Percentiles rank a stretch among this genome's conserved stretches.
phyloP scores from a whole-genome alignment of 2,888 invertebrate species.

The Lithosia quadra region DNA sequence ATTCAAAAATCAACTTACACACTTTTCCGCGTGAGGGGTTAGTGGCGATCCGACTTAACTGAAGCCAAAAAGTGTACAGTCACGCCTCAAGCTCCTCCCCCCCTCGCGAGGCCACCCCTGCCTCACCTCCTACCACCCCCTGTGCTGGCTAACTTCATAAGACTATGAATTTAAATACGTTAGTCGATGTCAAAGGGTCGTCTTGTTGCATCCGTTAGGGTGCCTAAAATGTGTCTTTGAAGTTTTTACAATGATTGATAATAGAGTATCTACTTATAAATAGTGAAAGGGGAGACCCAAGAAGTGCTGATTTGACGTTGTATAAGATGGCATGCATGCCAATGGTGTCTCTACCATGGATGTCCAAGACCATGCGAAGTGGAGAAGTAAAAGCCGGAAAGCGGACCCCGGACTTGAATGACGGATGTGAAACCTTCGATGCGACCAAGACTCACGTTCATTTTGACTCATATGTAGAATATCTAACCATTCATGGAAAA shows the following conservation, averaged over 20 bases:
- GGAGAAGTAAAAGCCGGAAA: too few relatives aligned
- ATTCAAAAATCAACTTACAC: conserved; percentile 45
- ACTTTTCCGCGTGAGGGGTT: conserved; percentile 43
- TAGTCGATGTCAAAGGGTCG: conserved; percentile 85
- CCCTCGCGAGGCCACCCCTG: conserved; percentile 40
- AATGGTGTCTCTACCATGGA: too few relatives aligned
- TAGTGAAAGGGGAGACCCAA: too few relatives aligned
- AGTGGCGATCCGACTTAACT: conserved; percentile 84
- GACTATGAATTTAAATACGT: conserved; percentile 87
- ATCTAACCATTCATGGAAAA: too few relatives aligned
- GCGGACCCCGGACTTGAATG: too few relatives aligned
- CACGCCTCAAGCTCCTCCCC: conserved; percentile 72
- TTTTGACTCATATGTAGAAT: too few relatives aligned
- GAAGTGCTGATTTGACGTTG: too few relatives aligned
- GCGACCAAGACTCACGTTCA: too few relatives aligned
- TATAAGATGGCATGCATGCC: too few relatives aligned
- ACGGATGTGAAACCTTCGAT: too few relatives aligned
- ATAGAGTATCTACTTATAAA: neutral
- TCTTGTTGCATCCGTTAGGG: conserved; percentile 70
- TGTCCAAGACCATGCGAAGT: too few relatives aligned
- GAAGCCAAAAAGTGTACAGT: conserved; percentile 87
- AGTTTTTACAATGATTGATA: neutral
- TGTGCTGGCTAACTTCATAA: conserved; percentile 83
- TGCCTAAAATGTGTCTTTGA: conserved; percentile 62
- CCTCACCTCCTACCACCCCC: conserved; percentile 47